Base-by-base conservation (phyloP, 2,888 invertebrate species). In the Dichetophora obliterata region DNA sequence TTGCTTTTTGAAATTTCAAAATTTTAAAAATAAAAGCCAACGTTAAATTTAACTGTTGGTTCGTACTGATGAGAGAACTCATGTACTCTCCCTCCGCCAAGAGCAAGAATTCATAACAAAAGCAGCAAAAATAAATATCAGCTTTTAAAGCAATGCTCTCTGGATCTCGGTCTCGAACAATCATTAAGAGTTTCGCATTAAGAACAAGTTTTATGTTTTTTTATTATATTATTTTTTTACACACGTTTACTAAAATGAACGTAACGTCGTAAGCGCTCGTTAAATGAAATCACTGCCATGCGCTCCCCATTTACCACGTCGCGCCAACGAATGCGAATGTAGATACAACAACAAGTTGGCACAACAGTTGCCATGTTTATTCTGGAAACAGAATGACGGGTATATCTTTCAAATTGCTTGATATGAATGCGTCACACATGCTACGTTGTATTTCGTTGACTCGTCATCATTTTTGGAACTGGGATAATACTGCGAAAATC, bases 371-470 rank as follows among this genome's bases (percentile, higher is more conserved):
- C 50, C n/a, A 63, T 31, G 34, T 72, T 63, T 24, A 27, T 63
- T 73, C 50, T 48, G 48, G 61, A 37, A 43, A 16, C 57, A 19
- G 22, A 63, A 72, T 9, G 19, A 48, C 37, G 19, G 22, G 22
- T 52, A 16, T 50, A 27, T 19, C 59, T 59, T 24, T 22, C 9
- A 27, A 57, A 24, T 1, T 22, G 19, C 37, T 68, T 27, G 50
- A 79, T n/a, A n/a, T n/a, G n/a, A n/a, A n/a, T 79, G 77, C 79
- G 79, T 79, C 79, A 79, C 70, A 72, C 48, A 61, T 65, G 75
- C 68, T 75, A 74, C 79, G 77, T 74, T 50, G 69, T 73, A 75
- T 71, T 43, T 43, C 48, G 24, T 31, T 14, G 66, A 59, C 75
- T 59, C 76, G 78, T 77, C 78, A 77, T 78, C 72, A 69, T 31